These are phyloP conservation scores for Battus philenor DNA, from an alignment of 1,140 invertebrate genomes.

Conservation along the genomic window DNA sequence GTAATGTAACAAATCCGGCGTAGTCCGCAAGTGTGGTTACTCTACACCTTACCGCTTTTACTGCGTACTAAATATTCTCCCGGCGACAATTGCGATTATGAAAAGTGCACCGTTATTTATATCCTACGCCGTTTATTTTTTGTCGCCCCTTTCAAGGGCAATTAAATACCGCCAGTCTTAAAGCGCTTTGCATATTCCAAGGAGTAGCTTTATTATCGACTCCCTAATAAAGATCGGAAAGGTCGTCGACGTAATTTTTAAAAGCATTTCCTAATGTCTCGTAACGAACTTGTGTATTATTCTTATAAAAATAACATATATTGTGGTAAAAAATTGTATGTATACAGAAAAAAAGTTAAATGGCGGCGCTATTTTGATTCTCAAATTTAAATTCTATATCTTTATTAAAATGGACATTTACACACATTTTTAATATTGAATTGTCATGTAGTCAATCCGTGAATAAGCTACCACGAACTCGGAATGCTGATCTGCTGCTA, in stretches of 20 bases:
- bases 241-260: slow-evolving; percentile 33
- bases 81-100: slow-evolving; percentile 75
- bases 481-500: no score
- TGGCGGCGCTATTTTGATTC: no score
- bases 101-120: slow-evolving; percentile 75
- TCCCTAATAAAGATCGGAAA: slow-evolving; percentile 61
- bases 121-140: slow-evolving; percentile 64
- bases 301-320: no score
- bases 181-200: slow-evolving; percentile 68
- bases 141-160: slow-evolving; percentile 73
- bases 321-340: no score
- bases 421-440: no score
- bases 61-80: slow-evolving; percentile 75
- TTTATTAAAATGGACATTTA: no score
- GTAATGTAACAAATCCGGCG: no score
- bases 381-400: no score
- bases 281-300: no score
- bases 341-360: no score
- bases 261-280: slow-evolving; percentile 23
- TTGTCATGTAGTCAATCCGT: no score
- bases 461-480: no score
- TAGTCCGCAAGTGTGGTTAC: slow-evolving; percentile 3
- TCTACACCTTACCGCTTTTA: slow-evolving; percentile 55
- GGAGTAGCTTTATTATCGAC: slow-evolving; percentile 44
- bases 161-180: slow-evolving; percentile 73